Conservation (phyloP, 2,113 vertebrate genomes). For the Colinus virginianus region DNA sequence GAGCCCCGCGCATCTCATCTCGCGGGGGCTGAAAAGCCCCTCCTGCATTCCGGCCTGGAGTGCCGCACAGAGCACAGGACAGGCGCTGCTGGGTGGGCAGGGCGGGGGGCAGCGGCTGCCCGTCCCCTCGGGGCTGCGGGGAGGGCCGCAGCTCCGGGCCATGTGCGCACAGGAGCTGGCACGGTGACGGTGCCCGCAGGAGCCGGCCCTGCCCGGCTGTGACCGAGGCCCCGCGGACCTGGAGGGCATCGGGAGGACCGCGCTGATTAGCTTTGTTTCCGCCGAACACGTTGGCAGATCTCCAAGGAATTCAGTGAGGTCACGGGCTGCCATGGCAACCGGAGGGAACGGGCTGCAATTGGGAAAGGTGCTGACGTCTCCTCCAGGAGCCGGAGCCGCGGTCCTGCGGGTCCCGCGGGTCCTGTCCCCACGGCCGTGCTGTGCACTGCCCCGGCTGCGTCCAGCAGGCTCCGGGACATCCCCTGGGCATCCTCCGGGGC, state of each 20-base stretch:
- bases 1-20: accelerated
- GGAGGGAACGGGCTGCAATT: constrained; percentile 33
- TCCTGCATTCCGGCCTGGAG: not conserved
- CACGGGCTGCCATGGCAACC: constrained; percentile 48
- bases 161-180: not conserved
- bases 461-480: not conserved
- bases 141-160: accelerated
- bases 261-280: not conserved
- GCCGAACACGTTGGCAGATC: not conserved
- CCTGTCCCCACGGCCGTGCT: accelerated
- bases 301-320: constrained; percentile 47
- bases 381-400: not conserved
- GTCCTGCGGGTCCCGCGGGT: accelerated
- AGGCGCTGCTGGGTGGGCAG: not conserved
- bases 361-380: constrained; percentile 43
- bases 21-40: too few species aligned
- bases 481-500: accelerated
- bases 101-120: not conserved
- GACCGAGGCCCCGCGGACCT: not conserved
- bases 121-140: accelerated
- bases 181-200: accelerated
- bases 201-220: not conserved
- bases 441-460: not conserved
- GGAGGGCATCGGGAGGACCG: not conserved
- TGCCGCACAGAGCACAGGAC: not conserved